Evolutionary conservation across 1,140 invertebrate genomes (phyloP).

Genomic region (Melanaphis sacchari): DNA sequence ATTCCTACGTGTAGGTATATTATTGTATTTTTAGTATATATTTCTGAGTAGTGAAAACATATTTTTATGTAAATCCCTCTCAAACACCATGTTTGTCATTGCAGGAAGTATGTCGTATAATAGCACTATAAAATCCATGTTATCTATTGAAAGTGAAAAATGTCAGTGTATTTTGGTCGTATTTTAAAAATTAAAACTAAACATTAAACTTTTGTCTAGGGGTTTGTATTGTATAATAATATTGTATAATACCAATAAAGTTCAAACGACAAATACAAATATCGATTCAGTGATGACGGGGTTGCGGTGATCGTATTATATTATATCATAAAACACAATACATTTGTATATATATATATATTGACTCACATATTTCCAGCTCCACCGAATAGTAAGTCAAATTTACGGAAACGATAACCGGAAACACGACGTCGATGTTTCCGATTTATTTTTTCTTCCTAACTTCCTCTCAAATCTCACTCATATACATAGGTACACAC

Average conservation of each 20-base stretch:
- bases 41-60: too few relatives aligned
- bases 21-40: too few relatives aligned
- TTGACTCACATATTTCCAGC: not conserved
- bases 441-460: not conserved
- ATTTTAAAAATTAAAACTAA: not conserved
- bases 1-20: too few relatives aligned
- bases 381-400: not conserved
- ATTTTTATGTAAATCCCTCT: too few relatives aligned
- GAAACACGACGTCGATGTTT: conserved; percentile 48
- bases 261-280: not conserved
- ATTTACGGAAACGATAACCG: conserved; percentile 26
- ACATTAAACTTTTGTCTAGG: not conserved
- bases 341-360: not conserved
- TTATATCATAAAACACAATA: too few relatives aligned
- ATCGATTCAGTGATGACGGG: not conserved
- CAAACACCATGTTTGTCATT: too few relatives aligned
- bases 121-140: not conserved
- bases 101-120: not conserved
- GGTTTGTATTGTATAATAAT: not conserved
- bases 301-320: not conserved
- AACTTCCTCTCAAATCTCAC: not conserved
- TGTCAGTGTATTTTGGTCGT: not conserved
- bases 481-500: not conserved
- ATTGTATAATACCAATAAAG: not conserved
- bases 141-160: not conserved